Evolutionary conservation across 2,888 invertebrate species (phyloP).

Genomic region (Drosophila recens): DNA sequence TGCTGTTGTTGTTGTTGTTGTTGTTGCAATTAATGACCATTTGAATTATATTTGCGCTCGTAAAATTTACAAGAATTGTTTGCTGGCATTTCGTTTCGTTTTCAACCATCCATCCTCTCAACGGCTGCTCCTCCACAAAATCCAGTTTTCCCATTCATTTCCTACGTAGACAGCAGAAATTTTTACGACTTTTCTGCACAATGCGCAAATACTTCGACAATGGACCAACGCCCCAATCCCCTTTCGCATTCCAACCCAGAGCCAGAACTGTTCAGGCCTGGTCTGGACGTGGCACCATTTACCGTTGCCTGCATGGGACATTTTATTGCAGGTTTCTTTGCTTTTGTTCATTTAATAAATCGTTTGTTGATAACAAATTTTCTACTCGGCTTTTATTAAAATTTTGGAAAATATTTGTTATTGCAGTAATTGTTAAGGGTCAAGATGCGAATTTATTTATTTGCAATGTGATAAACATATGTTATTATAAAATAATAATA

Average conservation of each 20-base stretch:
- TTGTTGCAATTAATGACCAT: slow-evolving; percentile 82
- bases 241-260: slow-evolving; percentile 11
- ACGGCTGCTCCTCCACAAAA: slow-evolving; percentile 31
- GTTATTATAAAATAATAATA: background rate
- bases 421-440: background rate
- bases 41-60: slow-evolving; percentile 84
- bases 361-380: slow-evolving; percentile 78
- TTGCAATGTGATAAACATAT: background rate
- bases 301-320: slow-evolving; percentile 41
- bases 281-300: slow-evolving; percentile 39
- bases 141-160: slow-evolving; percentile 63
- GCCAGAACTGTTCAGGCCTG: slow-evolving; percentile 6
- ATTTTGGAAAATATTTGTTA: no score
- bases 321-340: slow-evolving; percentile 63
- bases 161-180: slow-evolving; percentile 70
- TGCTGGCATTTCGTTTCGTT: slow-evolving; percentile 52
- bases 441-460: background rate
- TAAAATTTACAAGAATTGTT: slow-evolving; percentile 83
- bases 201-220: slow-evolving; percentile 77
- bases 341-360: slow-evolving; percentile 70
- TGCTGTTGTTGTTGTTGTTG: slow-evolving; percentile 60
- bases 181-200: slow-evolving; percentile 82
- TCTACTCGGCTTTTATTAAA: slow-evolving; percentile 71
- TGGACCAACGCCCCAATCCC: slow-evolving; percentile 65
- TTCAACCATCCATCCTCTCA: slow-evolving; percentile 16